Base-by-base conservation (phyloP, 2,797 vertebrate genomes). In the Schizopygopsis pylzovi region DNA sequence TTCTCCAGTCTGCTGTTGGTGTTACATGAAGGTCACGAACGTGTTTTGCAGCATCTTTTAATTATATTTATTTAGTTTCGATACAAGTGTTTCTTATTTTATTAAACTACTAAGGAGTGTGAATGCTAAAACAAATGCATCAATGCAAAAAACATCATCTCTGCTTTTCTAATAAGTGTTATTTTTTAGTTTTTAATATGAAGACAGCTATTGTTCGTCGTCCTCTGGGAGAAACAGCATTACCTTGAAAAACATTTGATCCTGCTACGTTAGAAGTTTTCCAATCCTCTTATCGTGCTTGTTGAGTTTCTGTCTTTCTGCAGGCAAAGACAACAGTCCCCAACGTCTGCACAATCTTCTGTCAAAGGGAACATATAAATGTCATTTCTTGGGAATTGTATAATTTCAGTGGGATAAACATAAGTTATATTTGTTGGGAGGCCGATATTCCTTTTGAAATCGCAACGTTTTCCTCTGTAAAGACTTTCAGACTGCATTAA, bases 61-160 rank as follows among this genome's bases (percentile, higher is more conserved):
- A 37, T 67, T 37, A 4, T 18, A 33, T 65, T 33, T 33, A 65
- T 49, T 75, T 25, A 5, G n/a, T 54, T 80, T 65, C 22, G 37
- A 52, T 18, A 71, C 77, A 87, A 65, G 52, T 76, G 82, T 79
- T 81, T 72, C 11, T 13, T n/a, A 56, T 7, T 56, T 59, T 59
- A 22, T 56, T 22, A 22, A 16, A 4, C 63, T 9, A 67, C 28
- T 67, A 9, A 75, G 15, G 9, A 75, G 72, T 33, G 3, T 18
- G 20, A 33, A 9, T 75, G 49, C 28, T 54, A 4, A 54, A 76
- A 33, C 45, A 71, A 71, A 43, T 13, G 68, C 68, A 22, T 41
- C 13, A 73, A 33, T 33, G 33, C 6, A 13, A 13, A 28, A 49
- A 16, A 28, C 12, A 65, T 7, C 25, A 67, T 79, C 54, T 61